Percentiles rank a stretch among this genome's conserved stretches.
Evolutionary conservation across 2,888 invertebrate genomes (phyloP).

Genomic region (Cerastis leucographa): DNA sequence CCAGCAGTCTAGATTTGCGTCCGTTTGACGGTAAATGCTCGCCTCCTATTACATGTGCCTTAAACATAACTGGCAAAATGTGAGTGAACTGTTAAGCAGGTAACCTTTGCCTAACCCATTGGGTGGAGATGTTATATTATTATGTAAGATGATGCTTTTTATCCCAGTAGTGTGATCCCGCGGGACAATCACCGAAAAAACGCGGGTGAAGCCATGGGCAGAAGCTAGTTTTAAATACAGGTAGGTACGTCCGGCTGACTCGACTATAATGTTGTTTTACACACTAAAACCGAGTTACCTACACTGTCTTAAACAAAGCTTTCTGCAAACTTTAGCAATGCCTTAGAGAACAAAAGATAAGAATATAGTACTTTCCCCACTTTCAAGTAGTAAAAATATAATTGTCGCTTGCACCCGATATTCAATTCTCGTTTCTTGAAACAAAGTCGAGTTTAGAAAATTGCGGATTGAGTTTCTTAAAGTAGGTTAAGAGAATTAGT

Average conservation of each 20-base stretch:
- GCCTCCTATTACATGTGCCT: not conserved
- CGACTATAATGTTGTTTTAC: constrained; percentile 32
- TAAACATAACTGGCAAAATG: not conserved
- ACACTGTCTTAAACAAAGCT: constrained; percentile 65
- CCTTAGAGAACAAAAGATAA: constrained; percentile 63
- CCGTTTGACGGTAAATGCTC: not conserved
- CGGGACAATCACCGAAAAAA: too few relatives aligned
- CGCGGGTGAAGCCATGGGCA: too few relatives aligned
- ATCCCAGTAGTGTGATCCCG: too few relatives aligned
- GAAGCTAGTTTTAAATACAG: too few relatives aligned
- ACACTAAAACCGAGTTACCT: constrained; percentile 50
- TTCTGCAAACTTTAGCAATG: constrained; percentile 59
- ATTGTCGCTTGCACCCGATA: constrained; percentile 51
- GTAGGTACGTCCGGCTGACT: constrained; percentile 4
- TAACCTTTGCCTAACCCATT: not conserved
- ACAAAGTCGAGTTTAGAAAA: constrained; percentile 52
- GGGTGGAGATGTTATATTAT: not conserved
- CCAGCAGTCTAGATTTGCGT: not conserved
- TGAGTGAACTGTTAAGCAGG: not conserved
- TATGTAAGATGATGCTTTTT: too few relatives aligned
- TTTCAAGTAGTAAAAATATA: constrained; percentile 64
- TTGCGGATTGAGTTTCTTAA: constrained; percentile 32
- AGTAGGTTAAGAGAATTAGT: constrained; percentile 50
- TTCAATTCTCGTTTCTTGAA: constrained; percentile 30
- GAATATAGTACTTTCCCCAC: constrained; percentile 58